Evolutionary conservation across 2,888 invertebrate genomes (phyloP).

Genomic region (Tenthredo amoena): DNA sequence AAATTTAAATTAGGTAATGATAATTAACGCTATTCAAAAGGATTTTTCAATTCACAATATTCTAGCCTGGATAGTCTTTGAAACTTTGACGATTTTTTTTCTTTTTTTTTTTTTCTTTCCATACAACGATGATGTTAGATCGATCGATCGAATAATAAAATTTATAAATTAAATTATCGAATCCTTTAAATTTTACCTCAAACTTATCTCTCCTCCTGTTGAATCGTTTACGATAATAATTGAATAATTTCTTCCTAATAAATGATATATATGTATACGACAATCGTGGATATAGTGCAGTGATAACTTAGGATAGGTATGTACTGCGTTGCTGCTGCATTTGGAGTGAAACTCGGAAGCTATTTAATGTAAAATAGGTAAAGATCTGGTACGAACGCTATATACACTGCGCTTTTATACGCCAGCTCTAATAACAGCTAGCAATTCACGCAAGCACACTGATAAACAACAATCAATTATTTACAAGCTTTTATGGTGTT

Average conservation of each 20-base stretch:
- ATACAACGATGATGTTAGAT: not conserved
- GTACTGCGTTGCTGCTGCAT: not conserved
- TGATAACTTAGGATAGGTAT: not conserved
- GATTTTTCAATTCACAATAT: not conserved
- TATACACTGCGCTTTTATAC: slow-evolving; percentile 8
- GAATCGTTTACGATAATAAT: not conserved
- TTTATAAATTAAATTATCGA: not conserved
- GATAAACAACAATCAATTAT: slow-evolving; percentile 38
- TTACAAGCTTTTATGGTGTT: slow-evolving; percentile 26
- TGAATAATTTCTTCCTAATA: not conserved
- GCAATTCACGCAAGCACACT: slow-evolving; percentile 34
- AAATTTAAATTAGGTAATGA: not conserved
- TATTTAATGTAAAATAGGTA: not conserved
- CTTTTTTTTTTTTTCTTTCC: not conserved
- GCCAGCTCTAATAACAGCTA: slow-evolving; percentile 13
- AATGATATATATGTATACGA: not conserved
- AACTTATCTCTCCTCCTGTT: not conserved
- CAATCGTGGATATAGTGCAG: not conserved
- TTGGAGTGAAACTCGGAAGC: not conserved
- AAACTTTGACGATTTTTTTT: not conserved
- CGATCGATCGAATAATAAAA: not conserved
- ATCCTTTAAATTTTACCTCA: not conserved
- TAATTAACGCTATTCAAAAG: not conserved
- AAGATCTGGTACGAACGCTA: slow-evolving; percentile 5
- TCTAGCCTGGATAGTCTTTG: not conserved